These are phyloP conservation scores for Scaptomyza caliginosa DNA, from an alignment of 2,888 invertebrate species.

Conservation along the genomic window DNA sequence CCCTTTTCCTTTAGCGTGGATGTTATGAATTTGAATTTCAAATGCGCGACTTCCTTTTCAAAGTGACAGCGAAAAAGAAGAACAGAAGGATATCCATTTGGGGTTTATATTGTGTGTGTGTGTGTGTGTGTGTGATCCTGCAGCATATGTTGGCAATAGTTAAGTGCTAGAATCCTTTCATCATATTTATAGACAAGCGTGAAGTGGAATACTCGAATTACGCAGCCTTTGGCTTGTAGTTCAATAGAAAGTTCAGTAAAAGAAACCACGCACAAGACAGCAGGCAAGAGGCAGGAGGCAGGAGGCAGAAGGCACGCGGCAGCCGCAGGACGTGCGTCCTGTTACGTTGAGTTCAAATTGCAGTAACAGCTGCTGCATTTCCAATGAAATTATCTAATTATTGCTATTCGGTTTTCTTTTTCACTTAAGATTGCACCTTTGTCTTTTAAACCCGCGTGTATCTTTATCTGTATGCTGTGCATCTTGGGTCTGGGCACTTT, in stretches of 20 bases:
- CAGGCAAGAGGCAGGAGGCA: constrained; percentile 23
- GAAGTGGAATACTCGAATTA: constrained; percentile 69
- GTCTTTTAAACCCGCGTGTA: constrained; percentile 1
- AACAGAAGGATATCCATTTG: constrained; percentile 47
- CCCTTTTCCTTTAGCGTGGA: constrained; percentile 59
- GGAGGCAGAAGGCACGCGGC: constrained; percentile 18
- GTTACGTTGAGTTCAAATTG: constrained; percentile 49
- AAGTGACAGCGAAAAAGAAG: constrained; percentile 38
- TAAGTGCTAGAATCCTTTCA: constrained; percentile 67
- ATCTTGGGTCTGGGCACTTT: too few species aligned
- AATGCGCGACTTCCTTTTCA: constrained; percentile 55
- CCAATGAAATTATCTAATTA: constrained; percentile 49
- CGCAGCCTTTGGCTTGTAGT: constrained; percentile 40
- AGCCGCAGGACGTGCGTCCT: constrained; percentile 49
- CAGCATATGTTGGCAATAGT: constrained; percentile 50
- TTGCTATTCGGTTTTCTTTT: constrained; percentile 44
- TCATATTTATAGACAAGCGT: constrained; percentile 54
- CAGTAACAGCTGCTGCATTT: constrained; percentile 48
- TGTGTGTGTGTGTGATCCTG: constrained; percentile 22
- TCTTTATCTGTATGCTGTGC: neutral
- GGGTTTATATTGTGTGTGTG: constrained; percentile 1
- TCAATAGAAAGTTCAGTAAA: constrained; percentile 19
- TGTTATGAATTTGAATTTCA: neutral
- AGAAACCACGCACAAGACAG: constrained; percentile 18
- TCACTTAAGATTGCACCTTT: constrained; percentile 60